Conservation (phyloP, 2,113 vertebrate genomes). For the Eulacestoma nigropectus region DNA sequence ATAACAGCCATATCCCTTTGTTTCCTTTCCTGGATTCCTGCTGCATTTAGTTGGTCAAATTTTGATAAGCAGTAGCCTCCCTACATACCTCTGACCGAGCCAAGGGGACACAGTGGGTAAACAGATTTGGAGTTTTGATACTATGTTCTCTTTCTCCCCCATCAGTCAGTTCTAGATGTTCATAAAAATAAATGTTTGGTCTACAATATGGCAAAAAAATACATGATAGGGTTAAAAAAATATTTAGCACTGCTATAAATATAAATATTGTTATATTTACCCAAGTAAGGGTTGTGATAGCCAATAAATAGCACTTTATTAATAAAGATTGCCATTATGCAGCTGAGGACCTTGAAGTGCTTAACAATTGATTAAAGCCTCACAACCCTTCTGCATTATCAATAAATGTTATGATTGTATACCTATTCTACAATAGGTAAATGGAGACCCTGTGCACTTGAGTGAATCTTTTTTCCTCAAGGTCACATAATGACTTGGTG, state of each 20-base stretch:
- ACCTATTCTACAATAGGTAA: not conserved
- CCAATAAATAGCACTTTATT: constrained; percentile 14
- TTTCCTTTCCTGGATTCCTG: not conserved
- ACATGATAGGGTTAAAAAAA: not conserved
- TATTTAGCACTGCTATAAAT: not conserved
- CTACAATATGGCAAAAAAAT: not conserved
- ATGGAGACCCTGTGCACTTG: constrained; percentile 9
- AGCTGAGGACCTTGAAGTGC: constrained; percentile 10
- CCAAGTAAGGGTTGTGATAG: not conserved
- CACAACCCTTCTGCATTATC: not conserved
- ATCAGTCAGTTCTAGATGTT: not conserved
- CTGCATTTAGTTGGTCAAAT: not conserved
- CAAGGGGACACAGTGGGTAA: fast-evolving
- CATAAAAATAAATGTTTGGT: not conserved
- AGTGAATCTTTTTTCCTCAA: constrained; percentile 2
- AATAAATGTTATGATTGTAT: not conserved
- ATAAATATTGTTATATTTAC: not conserved
- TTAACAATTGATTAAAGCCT: constrained; percentile 20
- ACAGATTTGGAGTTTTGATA: not conserved
- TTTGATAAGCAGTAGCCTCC: not conserved
- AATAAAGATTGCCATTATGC: not conserved
- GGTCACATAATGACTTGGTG: not conserved
- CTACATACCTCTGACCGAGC: not conserved
- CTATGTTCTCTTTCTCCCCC: fast-evolving
- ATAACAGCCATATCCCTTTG: not conserved